Base-by-base conservation (phyloP, 2,113 vertebrate genomes). In the Odontesthes bonariensis region DNA sequence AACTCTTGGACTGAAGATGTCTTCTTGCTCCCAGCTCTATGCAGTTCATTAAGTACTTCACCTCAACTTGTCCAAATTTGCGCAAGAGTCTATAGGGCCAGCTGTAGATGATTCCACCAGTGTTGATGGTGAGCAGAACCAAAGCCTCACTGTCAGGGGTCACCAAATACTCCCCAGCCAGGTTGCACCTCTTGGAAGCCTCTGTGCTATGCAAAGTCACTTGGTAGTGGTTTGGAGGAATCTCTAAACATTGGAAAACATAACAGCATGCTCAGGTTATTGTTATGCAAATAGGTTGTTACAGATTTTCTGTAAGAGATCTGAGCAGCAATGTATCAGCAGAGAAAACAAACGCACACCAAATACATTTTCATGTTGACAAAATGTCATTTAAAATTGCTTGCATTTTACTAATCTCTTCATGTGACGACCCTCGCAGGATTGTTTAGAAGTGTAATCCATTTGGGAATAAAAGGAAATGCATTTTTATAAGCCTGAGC, bases 21-120 rank as follows among this genome's bases (percentile, higher is more conserved):
- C 17, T 5, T 49, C 7, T 38, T 38, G 35, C 35, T 1, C 6
- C 6, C 7, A n/a, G 5, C 46, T 49, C 46, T 49, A n/a, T 46
- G 46, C 12, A n/a, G 16, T 13, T 13, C 4, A 55, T 56, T 5
- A 20, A 55, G 23, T 19, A 10, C 23, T 60, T 81, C 91, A 98
- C 97, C 96, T 96, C 95, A 70, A 96, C 90, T 7, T 94, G 93
- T 69, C 96, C 96, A 19, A 96, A 98, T 82, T 95, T 96, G 33
- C 97, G 94, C 27, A 98, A 84, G 58, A 95, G 92, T 14, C 44
- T 67, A 69, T 97, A 98, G 2, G 96, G 96, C 96, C 96, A 98
- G 72, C 59, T 56, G 58, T 94, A 94, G 81, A 96, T 67, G 1
- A 78, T 6, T 40, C 93, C 84, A 0, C 35, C 79, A 3, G 91